These are phyloP conservation scores for Australoheros scitulus DNA, from an alignment of 2,113 vertebrate species.

Conservation along the genomic window DNA sequence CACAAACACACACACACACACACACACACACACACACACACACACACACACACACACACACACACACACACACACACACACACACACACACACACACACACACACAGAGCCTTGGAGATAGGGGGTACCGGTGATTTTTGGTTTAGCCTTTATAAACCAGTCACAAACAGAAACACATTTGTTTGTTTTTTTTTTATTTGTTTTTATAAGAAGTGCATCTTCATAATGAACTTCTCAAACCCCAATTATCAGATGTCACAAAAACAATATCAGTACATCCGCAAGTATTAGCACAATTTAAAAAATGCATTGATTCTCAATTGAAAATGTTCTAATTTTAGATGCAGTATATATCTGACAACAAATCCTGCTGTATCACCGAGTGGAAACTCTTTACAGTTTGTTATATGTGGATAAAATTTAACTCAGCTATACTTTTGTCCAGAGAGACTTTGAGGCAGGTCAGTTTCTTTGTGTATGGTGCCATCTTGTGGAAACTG, in stretches of 20 bases:
- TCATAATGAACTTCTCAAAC: not conserved
- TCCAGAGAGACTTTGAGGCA: not conserved
- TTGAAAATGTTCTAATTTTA: not conserved
- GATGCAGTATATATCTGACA: not conserved
- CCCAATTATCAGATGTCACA: not conserved
- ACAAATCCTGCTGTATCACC: not conserved
- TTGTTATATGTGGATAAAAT: not conserved
- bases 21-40: conserved; percentile 1
- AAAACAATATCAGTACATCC: not conserved
- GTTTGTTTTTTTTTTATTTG: not conserved
- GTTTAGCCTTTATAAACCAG: conserved; percentile 21
- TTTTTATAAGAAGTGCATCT: not conserved
- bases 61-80: not conserved
- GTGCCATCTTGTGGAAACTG: conserved; percentile 56
- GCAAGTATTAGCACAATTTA: not conserved
- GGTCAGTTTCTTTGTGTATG: conserved; percentile 33
- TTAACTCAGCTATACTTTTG: not conserved
- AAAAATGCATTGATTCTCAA: not conserved
- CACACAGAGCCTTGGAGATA: conserved; percentile 52
- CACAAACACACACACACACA: no score
- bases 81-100: not conserved
- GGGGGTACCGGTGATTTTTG: conserved; percentile 30
- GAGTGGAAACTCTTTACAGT: not conserved
- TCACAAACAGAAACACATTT: not conserved
- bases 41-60: not conserved